Evolutionary conservation across 2,113 vertebrate species (phyloP).

Genomic region (Deroptyus accipitrinus): DNA sequence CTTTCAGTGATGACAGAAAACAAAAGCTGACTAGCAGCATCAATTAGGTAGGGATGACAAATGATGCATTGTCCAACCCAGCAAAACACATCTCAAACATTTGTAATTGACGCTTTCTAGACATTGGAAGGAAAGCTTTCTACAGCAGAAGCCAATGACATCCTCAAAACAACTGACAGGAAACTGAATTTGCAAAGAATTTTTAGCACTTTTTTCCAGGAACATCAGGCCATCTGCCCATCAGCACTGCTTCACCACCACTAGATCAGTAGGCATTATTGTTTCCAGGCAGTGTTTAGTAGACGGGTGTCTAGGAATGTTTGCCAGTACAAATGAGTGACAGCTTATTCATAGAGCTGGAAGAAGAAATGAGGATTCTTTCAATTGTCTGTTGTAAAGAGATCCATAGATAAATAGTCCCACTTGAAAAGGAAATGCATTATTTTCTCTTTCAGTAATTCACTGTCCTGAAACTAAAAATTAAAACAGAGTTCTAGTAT

Average conservation of each 20-base stretch:
- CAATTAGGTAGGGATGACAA: not conserved
- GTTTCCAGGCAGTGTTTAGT: not conserved
- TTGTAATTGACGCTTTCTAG: not conserved
- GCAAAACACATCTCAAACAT: not conserved
- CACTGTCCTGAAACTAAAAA: not conserved
- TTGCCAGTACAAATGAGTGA: not conserved
- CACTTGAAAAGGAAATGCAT: not conserved
- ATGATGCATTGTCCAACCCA: not conserved
- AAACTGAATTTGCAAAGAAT: not conserved
- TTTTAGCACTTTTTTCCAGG: not conserved
- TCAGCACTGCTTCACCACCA: not conserved
- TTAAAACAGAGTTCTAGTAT: not conserved
- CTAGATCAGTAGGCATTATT: not conserved
- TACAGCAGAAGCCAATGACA: not conserved
- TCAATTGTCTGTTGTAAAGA: not conserved
- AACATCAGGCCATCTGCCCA: not conserved
- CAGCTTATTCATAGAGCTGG: not conserved
- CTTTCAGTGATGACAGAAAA: not conserved
- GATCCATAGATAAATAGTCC: not conserved
- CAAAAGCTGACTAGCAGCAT: not conserved
- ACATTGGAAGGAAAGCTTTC: not conserved
- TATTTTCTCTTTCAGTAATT: not conserved
- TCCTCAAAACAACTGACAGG: not conserved
- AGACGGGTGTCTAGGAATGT: not conserved
- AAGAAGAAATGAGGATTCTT: not conserved